Evolutionary conservation across 2,888 invertebrate species (phyloP), one percentile per base, ranked within the genome.

Genomic region (Dryobotodes eremita): DNA sequence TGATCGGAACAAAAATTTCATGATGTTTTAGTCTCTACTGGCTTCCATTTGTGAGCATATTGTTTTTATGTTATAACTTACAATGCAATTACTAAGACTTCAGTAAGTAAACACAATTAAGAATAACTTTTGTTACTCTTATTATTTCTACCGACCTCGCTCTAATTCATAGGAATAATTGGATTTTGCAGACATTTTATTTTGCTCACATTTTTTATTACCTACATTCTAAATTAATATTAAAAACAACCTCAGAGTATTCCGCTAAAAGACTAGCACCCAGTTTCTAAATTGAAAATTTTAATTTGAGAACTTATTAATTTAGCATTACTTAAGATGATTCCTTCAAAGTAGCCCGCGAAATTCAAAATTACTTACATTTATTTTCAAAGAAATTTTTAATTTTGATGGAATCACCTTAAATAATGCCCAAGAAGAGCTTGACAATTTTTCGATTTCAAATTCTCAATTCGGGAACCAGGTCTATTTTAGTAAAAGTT

Each of bases 161-260:
- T 83, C 80, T 83, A 83, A 80, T 83, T 83, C 74, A 2, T 74
- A 64, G 59, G n/a, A 85, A 71, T 84, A 83, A 83, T 83, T 85
- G 57, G 66, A 68, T 74, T 79, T 74, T 53, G 73, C 71, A 71
- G 55, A 71, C 50, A 68, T 53, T 70, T 59, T 55, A 68, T 68
- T 68, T 71, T 61, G n/a, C 42, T 68, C 13, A 62, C 10, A 46
- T 55, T 50, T 77, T 10, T 66, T 70, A 53, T 17, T 31, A 57
- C 7, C 8, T 31, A n/a, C 66, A 68, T 66, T 82, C 53, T 15
- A 53, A 79, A 74, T 65, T 26, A 23, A 46, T 53, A 17, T 46
- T 13, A 7, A 53, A 23, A 26, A 10, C 26, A 48, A 66, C 7
- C 5, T 36, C 17, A 13, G 17, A n/a, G 8, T 31, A 11, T n/a